Evolutionary conservation across 2,113 vertebrate species (phyloP).

Genomic region (Amphiprion percula): DNA sequence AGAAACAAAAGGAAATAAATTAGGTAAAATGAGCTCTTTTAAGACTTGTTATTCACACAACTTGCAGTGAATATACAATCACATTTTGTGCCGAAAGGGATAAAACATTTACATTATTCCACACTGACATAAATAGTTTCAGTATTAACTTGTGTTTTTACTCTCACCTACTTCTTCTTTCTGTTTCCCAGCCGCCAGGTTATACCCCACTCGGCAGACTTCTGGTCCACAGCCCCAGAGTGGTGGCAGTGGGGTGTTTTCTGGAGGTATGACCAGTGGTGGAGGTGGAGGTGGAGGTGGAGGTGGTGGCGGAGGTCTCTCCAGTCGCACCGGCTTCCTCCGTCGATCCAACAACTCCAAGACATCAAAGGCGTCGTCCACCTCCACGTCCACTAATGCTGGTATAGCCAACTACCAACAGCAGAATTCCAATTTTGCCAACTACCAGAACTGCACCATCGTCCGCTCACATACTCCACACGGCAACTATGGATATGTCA

Average conservation of each 20-base stretch:
- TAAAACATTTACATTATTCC: too few species aligned
- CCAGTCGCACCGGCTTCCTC: conserved; percentile 87
- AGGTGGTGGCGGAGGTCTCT: conserved; percentile 51
- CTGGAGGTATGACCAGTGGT: not conserved
- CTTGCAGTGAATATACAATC: too few species aligned
- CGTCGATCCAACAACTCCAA: conserved; percentile 82
- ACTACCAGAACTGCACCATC: conserved; percentile 93
- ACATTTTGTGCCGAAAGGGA: too few species aligned
- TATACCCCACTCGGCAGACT: conserved; percentile 75
- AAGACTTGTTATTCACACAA: too few species aligned
- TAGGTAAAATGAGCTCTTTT: too few species aligned
- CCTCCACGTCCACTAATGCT: conserved; percentile 78
- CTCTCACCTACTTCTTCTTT: not conserved
- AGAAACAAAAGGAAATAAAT: too few species aligned
- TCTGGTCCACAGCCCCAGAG: conserved; percentile 59
- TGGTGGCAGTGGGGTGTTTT: conserved; percentile 24
- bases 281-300: conserved; percentile 24
- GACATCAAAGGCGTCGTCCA: conserved; percentile 72
- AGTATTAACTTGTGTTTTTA: not conserved
- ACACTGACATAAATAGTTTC: too few species aligned
- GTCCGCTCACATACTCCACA: conserved; percentile 88
- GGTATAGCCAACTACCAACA: conserved; percentile 70
- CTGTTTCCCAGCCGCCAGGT: conserved; percentile 63
- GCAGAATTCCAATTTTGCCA: conserved; percentile 86
- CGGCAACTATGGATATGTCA: conserved; percentile 91